Evolutionary conservation across 2,888 invertebrate species (phyloP).

Genomic region (Clunio marinus): DNA sequence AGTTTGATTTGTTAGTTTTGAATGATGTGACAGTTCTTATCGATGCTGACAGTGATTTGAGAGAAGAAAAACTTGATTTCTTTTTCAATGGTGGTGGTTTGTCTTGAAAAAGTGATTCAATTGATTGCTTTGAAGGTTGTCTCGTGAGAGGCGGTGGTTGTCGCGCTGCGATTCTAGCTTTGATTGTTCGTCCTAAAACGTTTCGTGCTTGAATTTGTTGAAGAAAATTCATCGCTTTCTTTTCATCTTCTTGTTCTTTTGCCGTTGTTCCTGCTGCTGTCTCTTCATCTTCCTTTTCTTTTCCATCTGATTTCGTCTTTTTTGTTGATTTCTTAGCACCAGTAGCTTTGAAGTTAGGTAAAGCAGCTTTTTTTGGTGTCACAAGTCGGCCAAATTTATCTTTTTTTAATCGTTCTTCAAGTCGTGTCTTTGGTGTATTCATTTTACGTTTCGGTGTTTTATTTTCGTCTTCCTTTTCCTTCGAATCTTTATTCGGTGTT

Average conservation of each 20-base stretch:
- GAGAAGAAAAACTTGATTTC: constrained; percentile 12
- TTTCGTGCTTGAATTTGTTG: constrained; percentile 30
- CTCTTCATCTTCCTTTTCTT: constrained; percentile 4
- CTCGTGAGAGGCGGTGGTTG: constrained; percentile 11
- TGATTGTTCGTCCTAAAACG: constrained; percentile 12
- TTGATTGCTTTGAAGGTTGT: constrained; percentile 34
- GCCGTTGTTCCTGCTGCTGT: not conserved
- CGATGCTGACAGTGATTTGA: constrained; percentile 6
- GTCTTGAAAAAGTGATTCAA: constrained; percentile 15
- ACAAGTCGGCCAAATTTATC: constrained; percentile 28
- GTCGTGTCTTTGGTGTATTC: constrained; percentile 9
- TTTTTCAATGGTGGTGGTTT: constrained; percentile 20
- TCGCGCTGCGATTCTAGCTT: not conserved
- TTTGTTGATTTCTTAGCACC: not conserved
- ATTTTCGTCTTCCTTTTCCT: not conserved
- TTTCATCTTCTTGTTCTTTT: not conserved
- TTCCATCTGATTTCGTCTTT: constrained; percentile 7
- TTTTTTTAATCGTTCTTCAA: constrained; percentile 25
- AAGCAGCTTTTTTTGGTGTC: constrained; percentile 11
- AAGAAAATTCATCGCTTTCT: constrained; percentile 28
- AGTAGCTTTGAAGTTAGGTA: constrained; percentile 1
- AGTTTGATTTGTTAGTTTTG: not conserved
- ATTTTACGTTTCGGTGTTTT: not conserved
- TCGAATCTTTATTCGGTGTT: constrained; percentile 49
- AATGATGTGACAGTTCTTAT: constrained; percentile 23